phyloP scores from a whole-genome alignment of 2,888 invertebrate genomes.

The Phymatocera aterrima region DNA sequence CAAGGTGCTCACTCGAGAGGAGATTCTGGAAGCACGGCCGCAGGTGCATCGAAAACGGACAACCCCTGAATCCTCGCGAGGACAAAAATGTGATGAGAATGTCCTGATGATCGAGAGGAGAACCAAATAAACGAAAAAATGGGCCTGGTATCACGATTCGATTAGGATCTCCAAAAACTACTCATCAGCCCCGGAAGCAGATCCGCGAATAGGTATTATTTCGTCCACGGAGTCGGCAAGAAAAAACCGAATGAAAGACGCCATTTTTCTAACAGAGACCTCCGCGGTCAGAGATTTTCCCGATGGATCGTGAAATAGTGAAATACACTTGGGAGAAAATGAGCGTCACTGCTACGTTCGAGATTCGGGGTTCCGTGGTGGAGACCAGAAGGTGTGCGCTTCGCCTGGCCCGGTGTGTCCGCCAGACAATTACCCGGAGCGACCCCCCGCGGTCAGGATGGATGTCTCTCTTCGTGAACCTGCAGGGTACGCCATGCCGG shows the following conservation, averaged over 20 bases:
- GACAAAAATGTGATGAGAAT: not conserved
- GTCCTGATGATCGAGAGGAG: not conserved
- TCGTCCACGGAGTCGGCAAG: too few species aligned
- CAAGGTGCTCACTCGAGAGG: slow-evolving; percentile 32
- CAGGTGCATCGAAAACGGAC: not conserved
- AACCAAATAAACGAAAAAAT: too few species aligned
- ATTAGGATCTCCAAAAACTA: too few species aligned
- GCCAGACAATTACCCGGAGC: slow-evolving; percentile 71
- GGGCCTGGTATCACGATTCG: too few species aligned
- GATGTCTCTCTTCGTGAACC: slow-evolving; percentile 69
- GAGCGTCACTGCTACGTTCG: slow-evolving; percentile 65
- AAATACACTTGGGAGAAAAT: slow-evolving; percentile 48
- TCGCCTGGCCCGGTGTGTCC: slow-evolving; percentile 63
- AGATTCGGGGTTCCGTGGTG: slow-evolving; percentile 60
- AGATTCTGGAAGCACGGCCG: too few species aligned
- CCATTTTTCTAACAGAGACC: too few species aligned
- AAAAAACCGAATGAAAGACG: too few species aligned
- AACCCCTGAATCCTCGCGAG: too few species aligned
- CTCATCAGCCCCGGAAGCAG: too few species aligned
- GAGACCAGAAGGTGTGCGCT: slow-evolving; percentile 52
- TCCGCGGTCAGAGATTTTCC: too few species aligned
- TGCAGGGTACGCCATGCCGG: slow-evolving; percentile 2
- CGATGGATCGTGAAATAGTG: too few species aligned
- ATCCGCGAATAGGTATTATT: too few species aligned
- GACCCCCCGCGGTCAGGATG: slow-evolving; percentile 72